Base-by-base conservation (phyloP, 2,113 vertebrate species). In the Laticauda colubrina region DNA sequence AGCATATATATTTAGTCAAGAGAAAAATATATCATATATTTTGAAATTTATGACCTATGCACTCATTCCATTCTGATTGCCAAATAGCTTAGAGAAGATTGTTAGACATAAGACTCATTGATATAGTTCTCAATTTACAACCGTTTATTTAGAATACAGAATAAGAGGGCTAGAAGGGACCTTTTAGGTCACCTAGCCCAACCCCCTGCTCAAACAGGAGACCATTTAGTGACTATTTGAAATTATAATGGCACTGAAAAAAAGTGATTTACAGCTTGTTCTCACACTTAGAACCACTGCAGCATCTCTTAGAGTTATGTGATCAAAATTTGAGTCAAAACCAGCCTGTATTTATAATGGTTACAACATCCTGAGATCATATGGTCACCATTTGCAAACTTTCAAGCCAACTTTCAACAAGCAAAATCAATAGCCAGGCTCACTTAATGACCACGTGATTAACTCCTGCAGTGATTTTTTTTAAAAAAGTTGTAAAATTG, bases 1-100 rank as follows among this genome's bases (percentile, higher is more conserved):
- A 94, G 96, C 57, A 85, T 9, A 0, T 3, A 89, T 88, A 93
- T 92, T 54, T 81, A 91, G 21, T 59, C 45, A 75, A 94, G 93
- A 75, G 86, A 89, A 95, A 2, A 87, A 55, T 61, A 85, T 91
- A 59, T 0, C 34, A 87, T 90, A 45, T 92, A 55, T 92, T 94
- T 91, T 92, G 57, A 88, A 61, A 51, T 93, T 89, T 87, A 93
- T 45, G 24, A 45, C 92, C 88, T 39, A 15, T 0, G 26, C 24
- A 23, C 56, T 59, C 45, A 4, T 14, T 29, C 11, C 91, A 24
- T 93, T 24, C 12, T 0, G 4, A 89, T 87, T 85, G 89, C 87
- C 61, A 93, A 90, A 81, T 34, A 87, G 55, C 23, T 45, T 94
- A 5, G 18, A 14, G 88, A 43, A 89, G 18, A 89, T 87, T 94